Base-by-base conservation (phyloP, 2,797 vertebrate species). In the Psittacula echo region DNA sequence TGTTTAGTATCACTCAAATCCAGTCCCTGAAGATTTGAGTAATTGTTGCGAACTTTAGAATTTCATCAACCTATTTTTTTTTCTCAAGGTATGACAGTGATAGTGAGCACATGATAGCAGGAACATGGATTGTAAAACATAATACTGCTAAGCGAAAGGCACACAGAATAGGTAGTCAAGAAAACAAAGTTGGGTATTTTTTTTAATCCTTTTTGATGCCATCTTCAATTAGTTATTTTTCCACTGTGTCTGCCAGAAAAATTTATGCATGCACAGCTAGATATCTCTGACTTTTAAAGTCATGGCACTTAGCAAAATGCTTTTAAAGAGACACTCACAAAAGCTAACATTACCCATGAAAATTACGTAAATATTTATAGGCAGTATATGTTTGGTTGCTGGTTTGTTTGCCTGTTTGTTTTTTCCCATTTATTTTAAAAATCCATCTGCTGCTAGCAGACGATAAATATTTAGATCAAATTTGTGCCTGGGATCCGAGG, bases 401-500 rank as follows among this genome's bases (percentile, higher is more conserved):
- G n/a, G 9, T n/a, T 74, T 74, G 44, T 13, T 41, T 37, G 26
- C 22, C 41, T 61, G 15, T 16, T 13, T 50, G 58, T 37, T 60
- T 60, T 60, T 11, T 21, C 16, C 58, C 58, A 60, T 81, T 82
- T 77, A 48, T 90, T 93, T 68, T 1, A 27, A 82, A 94, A 90
- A 93, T 79, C 86, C 91, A 94, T 94, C 95, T 94, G 91, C 77
- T 91, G 47, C 76, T 84, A 91, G 60, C 87, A 94, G 80, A 82
- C 93, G 88, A 95, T 86, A 94, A 94, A 90, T 93, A 82, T 94
- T 94, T 95, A 92, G 83, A 76, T 88, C 32, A 79, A 91, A 85
- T 84, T 94, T 93, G 48, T 89, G 80, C 48, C 56, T 94, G 67
- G 44, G 74, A 71, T 87, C 74, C 1, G 6, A 86, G 65, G 74